These are phyloP conservation scores for Hipparchia semele DNA, from an alignment of 2,888 invertebrate species.

Conservation along the genomic window DNA sequence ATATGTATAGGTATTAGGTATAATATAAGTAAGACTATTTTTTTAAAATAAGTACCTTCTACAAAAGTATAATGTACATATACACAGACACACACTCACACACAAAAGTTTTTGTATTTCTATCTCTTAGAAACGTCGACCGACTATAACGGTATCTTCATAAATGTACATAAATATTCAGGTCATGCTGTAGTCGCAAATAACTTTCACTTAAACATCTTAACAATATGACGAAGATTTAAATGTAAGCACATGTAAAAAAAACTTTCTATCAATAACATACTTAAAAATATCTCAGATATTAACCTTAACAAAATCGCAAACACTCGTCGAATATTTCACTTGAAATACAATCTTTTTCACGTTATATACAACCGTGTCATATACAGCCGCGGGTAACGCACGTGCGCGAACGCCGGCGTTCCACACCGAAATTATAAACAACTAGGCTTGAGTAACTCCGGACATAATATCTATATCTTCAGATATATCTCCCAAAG, in stretches of 20 bases:
- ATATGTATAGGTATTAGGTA: too few relatives aligned
- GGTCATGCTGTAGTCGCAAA: constrained; percentile 13
- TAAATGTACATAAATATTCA: constrained; percentile 12
- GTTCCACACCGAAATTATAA: constrained; percentile 43
- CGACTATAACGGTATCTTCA: constrained; percentile 6
- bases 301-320: constrained; percentile 6
- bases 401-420: constrained; percentile 42
- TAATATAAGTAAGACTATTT: too few relatives aligned
- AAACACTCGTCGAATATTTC: constrained; percentile 3
- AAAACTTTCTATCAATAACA: too few relatives aligned
- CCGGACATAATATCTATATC: background rate
- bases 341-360: constrained; percentile 7
- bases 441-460: constrained; percentile 26
- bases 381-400: background rate
- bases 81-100: too few relatives aligned
- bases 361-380: constrained; percentile 12
- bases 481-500: too few relatives aligned
- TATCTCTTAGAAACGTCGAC: background rate
- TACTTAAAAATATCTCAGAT: background rate
- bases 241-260: constrained; percentile 1
- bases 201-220: constrained; percentile 18
- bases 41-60: too few relatives aligned
- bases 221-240: background rate
- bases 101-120: background rate
- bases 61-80: too few relatives aligned